Percentiles rank a stretch among this genome's conserved stretches.
phyloP scores from a whole-genome alignment of 2,797 vertebrate species.

The Anomalospiza imberbis region DNA sequence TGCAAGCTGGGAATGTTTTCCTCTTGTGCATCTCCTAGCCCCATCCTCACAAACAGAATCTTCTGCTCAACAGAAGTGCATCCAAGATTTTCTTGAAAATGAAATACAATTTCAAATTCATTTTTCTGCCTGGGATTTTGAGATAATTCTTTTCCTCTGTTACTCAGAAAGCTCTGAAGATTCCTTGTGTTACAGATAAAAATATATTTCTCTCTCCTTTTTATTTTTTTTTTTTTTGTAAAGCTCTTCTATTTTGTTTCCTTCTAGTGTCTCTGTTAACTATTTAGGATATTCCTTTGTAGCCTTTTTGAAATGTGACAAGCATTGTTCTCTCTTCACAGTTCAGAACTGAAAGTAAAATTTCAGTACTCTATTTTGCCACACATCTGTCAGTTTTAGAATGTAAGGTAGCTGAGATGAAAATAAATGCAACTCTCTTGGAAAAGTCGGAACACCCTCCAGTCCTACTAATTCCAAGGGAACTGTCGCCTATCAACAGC shows the following conservation, averaged over 20 bases:
- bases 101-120: not conserved
- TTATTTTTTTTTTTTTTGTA: not conserved
- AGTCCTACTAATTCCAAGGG: not conserved
- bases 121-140: slow-evolving; percentile 26
- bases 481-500: not conserved
- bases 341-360: slow-evolving; percentile 12
- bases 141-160: slow-evolving; percentile 32
- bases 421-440: not conserved
- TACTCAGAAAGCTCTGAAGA: slow-evolving; percentile 26
- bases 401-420: not conserved
- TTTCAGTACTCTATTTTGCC: slow-evolving; percentile 8
- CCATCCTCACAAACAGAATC: not conserved
- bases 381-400: not conserved
- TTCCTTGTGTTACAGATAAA: not conserved
- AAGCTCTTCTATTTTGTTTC: slow-evolving; percentile 23
- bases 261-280: not conserved
- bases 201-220: too few relatives aligned
- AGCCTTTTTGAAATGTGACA: slow-evolving; percentile 30
- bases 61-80: not conserved
- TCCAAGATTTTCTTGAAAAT: not conserved
- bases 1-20: not conserved
- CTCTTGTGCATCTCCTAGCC: not conserved
- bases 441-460: not conserved
- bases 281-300: slow-evolving; percentile 36
- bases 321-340: slow-evolving; percentile 16